These are phyloP conservation scores for Drosophila tanythrix DNA, from an alignment of 2,888 invertebrate genomes.

Conservation along the genomic window DNA sequence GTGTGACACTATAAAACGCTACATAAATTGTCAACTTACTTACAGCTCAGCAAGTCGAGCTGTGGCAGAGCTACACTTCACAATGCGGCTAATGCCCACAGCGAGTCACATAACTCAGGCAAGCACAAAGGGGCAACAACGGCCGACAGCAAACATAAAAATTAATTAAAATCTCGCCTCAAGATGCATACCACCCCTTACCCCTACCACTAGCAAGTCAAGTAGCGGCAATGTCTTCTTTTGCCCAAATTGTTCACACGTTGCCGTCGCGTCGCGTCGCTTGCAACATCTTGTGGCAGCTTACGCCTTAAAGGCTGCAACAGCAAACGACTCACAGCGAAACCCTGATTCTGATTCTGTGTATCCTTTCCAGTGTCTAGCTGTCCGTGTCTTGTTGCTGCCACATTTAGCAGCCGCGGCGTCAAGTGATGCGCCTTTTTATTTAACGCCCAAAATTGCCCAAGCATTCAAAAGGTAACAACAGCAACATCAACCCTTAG, in stretches of 20 bases:
- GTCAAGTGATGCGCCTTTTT: constrained; percentile 80
- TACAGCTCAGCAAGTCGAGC: constrained; percentile 54
- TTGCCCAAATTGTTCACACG: constrained; percentile 72
- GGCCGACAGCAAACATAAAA: constrained; percentile 62
- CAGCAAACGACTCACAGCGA: constrained; percentile 26
- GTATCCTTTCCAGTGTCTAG: neutral
- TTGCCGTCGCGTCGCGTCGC: constrained; percentile 42
- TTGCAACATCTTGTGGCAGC: constrained; percentile 66
- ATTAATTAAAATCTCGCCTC: constrained; percentile 73
- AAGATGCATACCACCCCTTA: constrained; percentile 16
- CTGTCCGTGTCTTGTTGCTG: constrained; percentile 28
- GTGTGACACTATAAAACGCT: constrained; percentile 33
- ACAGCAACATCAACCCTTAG: constrained; percentile 57
- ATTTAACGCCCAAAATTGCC: constrained; percentile 56
- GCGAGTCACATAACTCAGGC: constrained; percentile 75
- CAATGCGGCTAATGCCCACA: constrained; percentile 65
- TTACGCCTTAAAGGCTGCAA: constrained; percentile 69
- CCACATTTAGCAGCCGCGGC: constrained; percentile 54
- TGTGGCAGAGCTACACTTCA: constrained; percentile 29
- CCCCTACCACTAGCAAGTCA: constrained; percentile 42
- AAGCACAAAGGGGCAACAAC: constrained; percentile 48
- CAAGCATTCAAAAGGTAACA: constrained; percentile 54
- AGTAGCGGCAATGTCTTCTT: constrained; percentile 69
- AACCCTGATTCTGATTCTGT: neutral
- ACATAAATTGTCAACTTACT: constrained; percentile 72